A percentile compares a stretch with the other conserved stretches of the same genome.
These are phyloP conservation scores for Trogon melanurus DNA, from an alignment of 2,113 vertebrate species.

Conservation along the genomic window DNA sequence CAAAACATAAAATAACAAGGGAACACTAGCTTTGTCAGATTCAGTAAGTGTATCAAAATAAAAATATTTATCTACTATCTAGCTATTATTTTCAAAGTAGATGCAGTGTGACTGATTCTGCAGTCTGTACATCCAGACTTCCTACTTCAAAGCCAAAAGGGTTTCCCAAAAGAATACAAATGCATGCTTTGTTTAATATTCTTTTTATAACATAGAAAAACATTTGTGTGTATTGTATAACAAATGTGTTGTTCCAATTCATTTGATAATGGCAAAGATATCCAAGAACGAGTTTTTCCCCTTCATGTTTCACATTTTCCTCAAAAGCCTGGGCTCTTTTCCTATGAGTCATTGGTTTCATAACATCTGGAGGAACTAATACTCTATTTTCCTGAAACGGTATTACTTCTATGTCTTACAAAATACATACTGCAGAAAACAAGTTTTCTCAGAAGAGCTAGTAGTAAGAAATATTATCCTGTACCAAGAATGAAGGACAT, in stretches of 20 bases:
- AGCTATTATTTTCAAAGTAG: not conserved
- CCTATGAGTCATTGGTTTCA: not conserved
- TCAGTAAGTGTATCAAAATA: not conserved
- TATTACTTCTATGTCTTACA: not conserved
- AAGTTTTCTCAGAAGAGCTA: not conserved
- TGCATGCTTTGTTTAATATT: not conserved
- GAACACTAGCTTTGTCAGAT: not conserved
- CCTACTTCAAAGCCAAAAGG: not conserved
- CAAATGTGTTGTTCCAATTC: not conserved
- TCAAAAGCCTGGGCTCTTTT: not conserved
- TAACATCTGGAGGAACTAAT: constrained; percentile 1
- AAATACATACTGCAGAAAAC: not conserved
- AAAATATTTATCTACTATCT: not conserved
- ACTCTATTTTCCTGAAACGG: not conserved
- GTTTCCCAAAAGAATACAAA: not conserved
- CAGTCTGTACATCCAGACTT: not conserved
- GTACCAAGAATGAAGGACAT: not conserved
- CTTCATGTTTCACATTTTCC: not conserved
- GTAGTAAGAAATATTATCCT: not conserved
- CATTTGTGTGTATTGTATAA: not conserved
- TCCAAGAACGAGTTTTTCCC: not conserved
- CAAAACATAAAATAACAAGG: not conserved
- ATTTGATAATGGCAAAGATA: not conserved
- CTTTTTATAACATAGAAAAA: not conserved
- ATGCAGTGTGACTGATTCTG: not conserved